Base-by-base conservation (phyloP, 2,888 invertebrate genomes). In the Dolichomitus sp. region DNA sequence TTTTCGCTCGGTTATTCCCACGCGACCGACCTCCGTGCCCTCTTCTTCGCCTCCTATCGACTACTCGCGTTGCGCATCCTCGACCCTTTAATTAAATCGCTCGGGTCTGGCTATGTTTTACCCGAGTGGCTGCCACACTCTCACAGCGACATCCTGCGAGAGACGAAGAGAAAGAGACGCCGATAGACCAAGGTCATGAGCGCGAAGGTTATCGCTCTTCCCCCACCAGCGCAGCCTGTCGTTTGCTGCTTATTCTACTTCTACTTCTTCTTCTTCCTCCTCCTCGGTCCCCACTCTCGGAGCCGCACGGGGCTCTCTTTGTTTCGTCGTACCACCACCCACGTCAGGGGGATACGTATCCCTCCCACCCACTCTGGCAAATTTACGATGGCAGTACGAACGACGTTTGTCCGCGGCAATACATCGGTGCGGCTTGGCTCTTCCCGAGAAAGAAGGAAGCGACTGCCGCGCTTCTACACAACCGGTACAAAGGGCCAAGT, bases 11-110 rank as follows among this genome's bases (percentile, higher is more conserved):
- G 23, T 52, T 30, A 80, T 83, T 80, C 80, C 72, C 83, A 83
- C 83, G 83, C 57, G 54, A 6, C 48, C 42, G 11, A 3, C 12
- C 11, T 63, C 37, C 19, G 37, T 9, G n/a, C 17, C 42, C 63
- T 42, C 27, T 63, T 17, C 40, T n/a, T 50, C 75, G 61, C 27
- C 65, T 37, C 45, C 69, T 80, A 79, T 84, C 84, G 79, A 68
- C 78, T 81, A 80, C 74, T 74, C 75, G 42, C 68, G 66, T 69
- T 61, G 73, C 59, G 85, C 83, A 86, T 86, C 45, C 70, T 75
- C 85, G 86, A 88, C 87, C 88, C 87, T 91, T 89, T 90, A 91
- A 92, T 92, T 91, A 91, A 92, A 92, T 91, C 89, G 88, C 87
- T 84, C 74, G 5, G 77, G 69, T 80, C 81, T 79, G 85, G 87